Evolutionary conservation across 2,797 vertebrate genomes (phyloP), one percentile per base, ranked within the genome.

Genomic region (Melanogrammus aeglefinus): DNA sequence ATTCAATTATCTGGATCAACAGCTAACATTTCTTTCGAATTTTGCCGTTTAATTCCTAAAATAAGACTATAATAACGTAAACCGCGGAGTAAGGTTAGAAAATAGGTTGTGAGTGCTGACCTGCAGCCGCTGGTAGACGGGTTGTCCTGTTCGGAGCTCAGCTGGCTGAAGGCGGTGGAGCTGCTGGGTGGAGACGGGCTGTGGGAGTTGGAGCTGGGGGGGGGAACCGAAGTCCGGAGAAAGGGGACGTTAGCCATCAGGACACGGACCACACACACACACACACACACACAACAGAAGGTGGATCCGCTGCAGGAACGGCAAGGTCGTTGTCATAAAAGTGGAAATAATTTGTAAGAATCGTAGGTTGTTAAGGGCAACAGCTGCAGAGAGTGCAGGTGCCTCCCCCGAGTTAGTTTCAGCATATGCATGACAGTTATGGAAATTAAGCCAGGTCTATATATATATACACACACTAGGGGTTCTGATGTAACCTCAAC

Each of bases 91-190:
- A 1, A 6, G 21, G 1, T 6, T 21, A 66, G 57, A 3, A 66
- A 24, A 9, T 6, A n/a, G 7, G 51, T 5, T 5, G 51, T 14
- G 69, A 24, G 6, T 0, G 82, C 94, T 89, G 81, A 97, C 96
- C 96, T 97, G 94, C 96, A 97, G 86, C 96, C 95, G 16, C 96
- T 96, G 79, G 94, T 95, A 9, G 96, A 97, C 0, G 95, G 96
- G 89, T 96, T 95, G 91, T 95, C 94, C 88, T 94, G 95, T 82
- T 96, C 95, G 0, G 96, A 96, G 88, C 96, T 96, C 85, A 96
- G 89, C 86, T 97, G 90, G 79, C 95, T 96, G 88, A 97, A 97
- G 10, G 95, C 93, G 57, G 94, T 94, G 78, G 95, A 95, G 86
- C 96, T 97, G 90, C 91, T 95, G 21, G 93, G 92, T 1, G 89